Base-by-base conservation (phyloP, 2,797 vertebrate species). In the Anolis apletophallus region DNA sequence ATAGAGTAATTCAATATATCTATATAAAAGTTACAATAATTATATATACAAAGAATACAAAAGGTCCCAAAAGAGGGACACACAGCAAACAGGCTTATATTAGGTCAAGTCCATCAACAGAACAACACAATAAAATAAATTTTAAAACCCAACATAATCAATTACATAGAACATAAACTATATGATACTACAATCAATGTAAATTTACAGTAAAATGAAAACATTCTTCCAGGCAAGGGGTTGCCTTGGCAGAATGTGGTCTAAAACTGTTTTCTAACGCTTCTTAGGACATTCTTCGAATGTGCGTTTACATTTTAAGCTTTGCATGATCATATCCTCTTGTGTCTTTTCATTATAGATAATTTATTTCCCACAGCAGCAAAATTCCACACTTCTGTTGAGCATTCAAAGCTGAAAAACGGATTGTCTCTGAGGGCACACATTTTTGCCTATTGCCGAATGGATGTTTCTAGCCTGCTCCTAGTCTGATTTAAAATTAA, bases 401-500 rank as follows among this genome's bases (percentile, higher is more conserved):
- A 64, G 68, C 72, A 83, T 83, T n/a, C 67, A 72, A 54, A 75
- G 46, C 55, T 64, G 40, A 71, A 64, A 64, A 29, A 64, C 26
- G 32, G 40, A 50, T 11, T 5, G 57, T 23, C 46, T 86, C 64
- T 10, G 23, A 9, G 23, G 40, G 59, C 29, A 76, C 79, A 75
- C 29, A 21, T 81, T 75, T 68, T 32, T 71, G 5, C 68, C 50
- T 86, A 9, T 59, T 32, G 75, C 54, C 68, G 61, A 71, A 61
- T 36, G 12, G 55, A 87, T 73, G 23, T 61, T 87, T 73, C 23
- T 72, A 36, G 54, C 54, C 72, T 79, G 67, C 23, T 23, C 67
- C n/a, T 36, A 72, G 74, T 78, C 73, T 64, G 72, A 76, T 87
- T 76, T 72, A 79, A 69, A 87, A 83, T 87, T 83, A 87, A 87